A percentile compares a stretch with the other conserved stretches of the same genome.
Conservation (phyloP, 2,113 vertebrate genomes). For the Apaloderma vittatum region DNA sequence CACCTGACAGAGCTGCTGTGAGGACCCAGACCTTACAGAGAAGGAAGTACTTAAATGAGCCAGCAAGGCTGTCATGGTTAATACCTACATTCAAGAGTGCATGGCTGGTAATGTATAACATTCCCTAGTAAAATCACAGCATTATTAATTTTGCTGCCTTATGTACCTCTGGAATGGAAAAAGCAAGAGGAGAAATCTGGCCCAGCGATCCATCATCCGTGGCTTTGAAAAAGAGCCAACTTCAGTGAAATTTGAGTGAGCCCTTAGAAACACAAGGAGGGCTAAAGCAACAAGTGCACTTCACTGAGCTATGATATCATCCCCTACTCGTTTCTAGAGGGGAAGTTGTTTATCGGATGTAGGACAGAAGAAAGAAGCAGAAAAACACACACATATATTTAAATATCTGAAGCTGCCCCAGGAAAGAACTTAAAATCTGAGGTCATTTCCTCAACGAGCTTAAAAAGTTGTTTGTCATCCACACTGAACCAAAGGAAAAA, state of each 20-base stretch:
- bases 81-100: not conserved
- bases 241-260: conserved; percentile 41
- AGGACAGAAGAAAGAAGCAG: conserved; percentile 7
- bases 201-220: conserved; percentile 4
- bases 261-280: conserved; percentile 10
- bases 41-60: not conserved
- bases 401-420: conserved; percentile 46
- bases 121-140: conserved; percentile 30
- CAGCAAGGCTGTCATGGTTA: not conserved
- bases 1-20: not conserved
- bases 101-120: not conserved
- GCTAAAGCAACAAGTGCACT: conserved; percentile 54
- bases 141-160: conserved; percentile 47
- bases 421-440: conserved; percentile 66
- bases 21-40: not conserved
- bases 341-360: conserved; percentile 20
- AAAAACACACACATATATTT: conserved; percentile 7
- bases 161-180: conserved; percentile 18
- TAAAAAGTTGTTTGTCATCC: conserved; percentile 62
- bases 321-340: not conserved
- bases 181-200: conserved; percentile 45
- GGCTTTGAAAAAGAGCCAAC: conserved; percentile 44
- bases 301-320: conserved; percentile 55
- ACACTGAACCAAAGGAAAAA: not conserved
- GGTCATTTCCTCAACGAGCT: conserved; percentile 65